A percentile compares a stretch with the other conserved stretches of the same genome.
phyloP scores from a whole-genome alignment of 2,113 vertebrate species.

The Psammodynastes pulverulentus region DNA sequence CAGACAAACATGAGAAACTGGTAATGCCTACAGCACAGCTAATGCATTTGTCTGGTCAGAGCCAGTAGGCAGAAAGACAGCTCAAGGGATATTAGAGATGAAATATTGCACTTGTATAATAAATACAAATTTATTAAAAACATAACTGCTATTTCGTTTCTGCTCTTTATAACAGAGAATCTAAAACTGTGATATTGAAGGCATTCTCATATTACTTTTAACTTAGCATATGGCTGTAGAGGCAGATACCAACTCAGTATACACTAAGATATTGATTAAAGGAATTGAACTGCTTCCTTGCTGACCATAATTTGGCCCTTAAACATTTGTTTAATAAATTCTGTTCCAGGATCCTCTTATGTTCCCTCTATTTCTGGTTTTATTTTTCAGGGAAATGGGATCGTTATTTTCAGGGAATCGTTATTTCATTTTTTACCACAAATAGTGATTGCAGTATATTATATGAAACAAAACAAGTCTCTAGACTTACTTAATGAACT shows the following conservation, averaged over 20 bases:
- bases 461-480: background rate
- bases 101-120: background rate
- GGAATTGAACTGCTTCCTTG: background rate
- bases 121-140: background rate
- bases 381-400: slow-evolving; percentile 32
- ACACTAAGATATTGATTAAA: slow-evolving; percentile 2
- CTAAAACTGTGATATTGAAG: background rate
- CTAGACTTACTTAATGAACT: background rate
- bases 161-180: background rate
- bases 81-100: background rate
- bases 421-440: slow-evolving; percentile 6
- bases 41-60: background rate
- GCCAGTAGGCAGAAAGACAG: background rate
- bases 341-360: slow-evolving; percentile 7
- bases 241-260: background rate
- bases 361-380: background rate
- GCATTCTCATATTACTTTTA: background rate
- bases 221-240: background rate
- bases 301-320: slow-evolving; percentile 1
- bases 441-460: background rate
- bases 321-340: background rate
- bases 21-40: background rate
- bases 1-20: background rate
- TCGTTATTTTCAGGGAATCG: no score
- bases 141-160: background rate